Conservation (phyloP, 2,888 invertebrate species). For the Drosophila anomelani region DNA sequence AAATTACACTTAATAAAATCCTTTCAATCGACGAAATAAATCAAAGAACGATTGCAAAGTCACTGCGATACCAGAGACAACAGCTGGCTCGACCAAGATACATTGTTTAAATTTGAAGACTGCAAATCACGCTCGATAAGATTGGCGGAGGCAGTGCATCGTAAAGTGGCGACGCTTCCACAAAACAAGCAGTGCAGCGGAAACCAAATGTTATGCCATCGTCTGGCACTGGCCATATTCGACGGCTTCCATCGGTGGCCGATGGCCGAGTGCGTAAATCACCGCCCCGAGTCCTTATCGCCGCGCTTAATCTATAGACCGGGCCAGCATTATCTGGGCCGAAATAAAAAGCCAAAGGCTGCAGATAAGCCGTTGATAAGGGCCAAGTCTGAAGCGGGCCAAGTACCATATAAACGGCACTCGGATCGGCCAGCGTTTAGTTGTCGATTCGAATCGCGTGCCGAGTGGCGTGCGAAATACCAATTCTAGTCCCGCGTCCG, state of each 20-base stretch:
- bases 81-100: background rate
- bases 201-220: constrained; percentile 21
- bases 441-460: constrained; percentile 44
- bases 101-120: background rate
- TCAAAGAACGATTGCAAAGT: background rate
- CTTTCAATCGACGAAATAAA: background rate
- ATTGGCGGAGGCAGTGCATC: constrained; percentile 24
- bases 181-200: constrained; percentile 21
- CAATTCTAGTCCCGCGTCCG: constrained; percentile 10
- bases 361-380: constrained; percentile 59
- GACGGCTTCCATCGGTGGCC: constrained; percentile 43
- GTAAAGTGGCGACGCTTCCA: constrained; percentile 8
- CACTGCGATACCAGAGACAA: background rate
- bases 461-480: constrained; percentile 26
- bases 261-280: constrained; percentile 57
- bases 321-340: constrained; percentile 60
- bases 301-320: constrained; percentile 60
- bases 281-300: constrained; percentile 57
- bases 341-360: constrained; percentile 66
- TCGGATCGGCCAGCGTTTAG: constrained; percentile 48
- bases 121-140: constrained; percentile 38
- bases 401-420: constrained; percentile 57
- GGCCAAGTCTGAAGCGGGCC: constrained; percentile 10
- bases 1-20: background rate
- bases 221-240: constrained; percentile 27